phyloP scores from a whole-genome alignment of 2,888 invertebrate genomes.

The Apodemia duryi region DNA sequence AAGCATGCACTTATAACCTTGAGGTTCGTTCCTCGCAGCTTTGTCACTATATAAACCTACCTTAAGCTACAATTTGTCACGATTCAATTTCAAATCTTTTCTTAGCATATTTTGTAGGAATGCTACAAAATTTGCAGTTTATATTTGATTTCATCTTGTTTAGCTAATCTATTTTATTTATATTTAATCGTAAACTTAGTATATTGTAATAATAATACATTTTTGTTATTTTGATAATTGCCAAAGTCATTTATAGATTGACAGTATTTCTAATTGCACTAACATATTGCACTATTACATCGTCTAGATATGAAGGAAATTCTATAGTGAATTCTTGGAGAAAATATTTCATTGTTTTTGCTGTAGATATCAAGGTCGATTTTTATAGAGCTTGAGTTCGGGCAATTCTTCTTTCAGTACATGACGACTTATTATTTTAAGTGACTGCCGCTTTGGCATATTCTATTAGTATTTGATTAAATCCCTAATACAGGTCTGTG shows the following conservation, averaged over 20 bases:
- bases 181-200: not conserved
- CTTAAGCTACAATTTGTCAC: slow-evolving; percentile 11
- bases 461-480: not conserved
- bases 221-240: not conserved
- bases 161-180: slow-evolving; percentile 12
- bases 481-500: not conserved
- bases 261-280: not conserved
- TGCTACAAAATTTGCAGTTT: not conserved
- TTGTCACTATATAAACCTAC: not conserved
- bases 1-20: slow-evolving; percentile 32
- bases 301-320: slow-evolving; percentile 20
- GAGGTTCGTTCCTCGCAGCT: slow-evolving; percentile 20
- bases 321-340: not conserved
- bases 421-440: not conserved
- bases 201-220: not conserved
- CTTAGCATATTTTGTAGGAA: not conserved
- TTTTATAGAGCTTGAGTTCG: not conserved
- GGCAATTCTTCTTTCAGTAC: not conserved
- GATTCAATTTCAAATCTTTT: not conserved
- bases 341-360: not conserved
- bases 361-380: not conserved
- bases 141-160: not conserved
- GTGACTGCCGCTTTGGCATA: too few relatives aligned
- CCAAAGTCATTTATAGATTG: not conserved
- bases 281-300: slow-evolving; percentile 32